A percentile compares a stretch with the other conserved stretches of the same genome.
phyloP scores from a whole-genome alignment of 2,888 invertebrate species.

The Adelognathus sp. region DNA sequence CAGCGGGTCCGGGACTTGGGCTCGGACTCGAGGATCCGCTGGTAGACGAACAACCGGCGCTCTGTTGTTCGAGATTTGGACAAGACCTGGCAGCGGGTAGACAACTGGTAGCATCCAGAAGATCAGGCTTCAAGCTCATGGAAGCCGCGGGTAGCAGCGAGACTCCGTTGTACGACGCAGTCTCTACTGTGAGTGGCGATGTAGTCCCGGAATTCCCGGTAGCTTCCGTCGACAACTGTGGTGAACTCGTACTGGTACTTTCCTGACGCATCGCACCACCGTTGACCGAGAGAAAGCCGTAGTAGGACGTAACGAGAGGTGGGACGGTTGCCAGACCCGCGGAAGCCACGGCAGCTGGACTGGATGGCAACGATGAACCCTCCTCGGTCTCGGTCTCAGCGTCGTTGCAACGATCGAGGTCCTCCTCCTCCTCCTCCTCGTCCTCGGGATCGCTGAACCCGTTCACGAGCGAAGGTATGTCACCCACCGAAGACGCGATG shows the following conservation, averaged over 20 bases:
- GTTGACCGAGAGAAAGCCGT: slow-evolving; percentile 81
- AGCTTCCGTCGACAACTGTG: slow-evolving; percentile 73
- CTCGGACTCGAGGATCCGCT: slow-evolving; percentile 81
- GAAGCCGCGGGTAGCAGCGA: slow-evolving; percentile 39
- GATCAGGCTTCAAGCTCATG: slow-evolving; percentile 68
- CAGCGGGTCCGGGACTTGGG: slow-evolving; percentile 80
- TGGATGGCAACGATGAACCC: slow-evolving; percentile 78
- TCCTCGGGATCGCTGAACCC: slow-evolving; percentile 73
- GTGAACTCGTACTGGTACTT: slow-evolving; percentile 79
- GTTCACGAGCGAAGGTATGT: slow-evolving; percentile 72
- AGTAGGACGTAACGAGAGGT: slow-evolving; percentile 73
- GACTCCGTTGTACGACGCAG: slow-evolving; percentile 43
- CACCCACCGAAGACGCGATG: slow-evolving; percentile 66
- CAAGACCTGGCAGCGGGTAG: slow-evolving; percentile 81
- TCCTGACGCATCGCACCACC: slow-evolving; percentile 81
- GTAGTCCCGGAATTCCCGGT: slow-evolving; percentile 38
- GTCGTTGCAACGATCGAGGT: slow-evolving; percentile 62
- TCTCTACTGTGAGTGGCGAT: slow-evolving; percentile 48
- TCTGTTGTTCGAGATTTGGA: slow-evolving; percentile 82
- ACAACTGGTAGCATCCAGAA: slow-evolving; percentile 71
- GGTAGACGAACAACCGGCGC: slow-evolving; percentile 83
- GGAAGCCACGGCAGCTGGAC: slow-evolving; percentile 76
- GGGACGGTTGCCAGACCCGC: slow-evolving; percentile 79
- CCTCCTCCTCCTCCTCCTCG: slow-evolving; percentile 63
- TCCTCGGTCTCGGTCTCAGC: slow-evolving; percentile 82